Evolutionary conservation across 1,140 invertebrate genomes (phyloP).

Genomic region (Cyphomyrmex costatus): DNA sequence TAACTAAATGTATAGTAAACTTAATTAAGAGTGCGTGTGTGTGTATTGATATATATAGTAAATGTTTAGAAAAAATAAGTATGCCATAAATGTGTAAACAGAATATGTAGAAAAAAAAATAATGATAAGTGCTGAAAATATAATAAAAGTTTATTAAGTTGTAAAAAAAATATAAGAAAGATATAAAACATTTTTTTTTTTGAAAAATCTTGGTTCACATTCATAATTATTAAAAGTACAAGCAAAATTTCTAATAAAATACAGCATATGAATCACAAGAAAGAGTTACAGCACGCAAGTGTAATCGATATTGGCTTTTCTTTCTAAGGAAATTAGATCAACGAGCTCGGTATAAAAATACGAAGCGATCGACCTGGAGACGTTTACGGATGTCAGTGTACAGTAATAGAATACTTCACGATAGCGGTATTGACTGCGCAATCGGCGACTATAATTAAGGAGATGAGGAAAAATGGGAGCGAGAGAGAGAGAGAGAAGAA

Average conservation of each 20-base stretch:
- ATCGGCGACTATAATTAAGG: conserved; percentile 40
- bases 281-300: conserved; percentile 17
- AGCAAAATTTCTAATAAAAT: conserved; percentile 33
- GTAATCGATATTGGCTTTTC: conserved; percentile 47
- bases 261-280: conserved; percentile 9
- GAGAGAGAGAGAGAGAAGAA: neutral
- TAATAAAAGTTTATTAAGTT: neutral
- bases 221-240: conserved; percentile 54
- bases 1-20: too few relatives aligned
- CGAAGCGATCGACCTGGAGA: conserved; percentile 23
- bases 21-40: too few relatives aligned
- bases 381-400: conserved; percentile 39
- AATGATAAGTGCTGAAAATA: neutral
- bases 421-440: conserved; percentile 19
- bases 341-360: conserved; percentile 50
- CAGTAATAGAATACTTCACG: conserved; percentile 41
- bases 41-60: neutral
- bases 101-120: neutral
- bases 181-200: conserved; percentile 15
- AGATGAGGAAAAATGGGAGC: conserved; percentile 18
- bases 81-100: neutral
- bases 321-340: conserved; percentile 57
- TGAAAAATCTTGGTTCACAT: conserved; percentile 56
- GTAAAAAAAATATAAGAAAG: neutral
- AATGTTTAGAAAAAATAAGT: conserved; percentile 1